phyloP scores from a whole-genome alignment of 30 jellyfish, hydroid and myxozoan genomes.

The Aurelia aurita region DNA sequence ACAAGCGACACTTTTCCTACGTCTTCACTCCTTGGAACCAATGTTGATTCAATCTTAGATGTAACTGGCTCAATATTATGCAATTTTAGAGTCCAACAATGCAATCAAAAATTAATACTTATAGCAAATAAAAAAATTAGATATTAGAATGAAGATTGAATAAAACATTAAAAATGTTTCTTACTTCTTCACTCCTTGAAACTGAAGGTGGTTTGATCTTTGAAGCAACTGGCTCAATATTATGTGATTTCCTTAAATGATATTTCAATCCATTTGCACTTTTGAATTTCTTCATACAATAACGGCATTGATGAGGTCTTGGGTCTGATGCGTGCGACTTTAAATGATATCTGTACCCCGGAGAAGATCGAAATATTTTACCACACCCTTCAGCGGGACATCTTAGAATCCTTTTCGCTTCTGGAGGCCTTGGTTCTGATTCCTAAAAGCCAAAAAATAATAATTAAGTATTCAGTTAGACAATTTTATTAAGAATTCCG shows the following conservation, averaged over 20 bases:
- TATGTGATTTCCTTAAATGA: slow-evolving; percentile 91
- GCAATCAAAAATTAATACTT: no score
- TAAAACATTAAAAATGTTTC: background rate
- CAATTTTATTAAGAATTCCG: no score
- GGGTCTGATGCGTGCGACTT: slow-evolving; percentile 96
- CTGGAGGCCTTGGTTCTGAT: slow-evolving; percentile 73
- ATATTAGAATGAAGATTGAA: no score
- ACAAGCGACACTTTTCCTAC: no score
- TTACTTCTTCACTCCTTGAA: slow-evolving; percentile 55
- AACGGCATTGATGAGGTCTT: slow-evolving; percentile 91
- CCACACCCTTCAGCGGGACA: slow-evolving; percentile 98
- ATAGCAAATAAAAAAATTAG: no score
- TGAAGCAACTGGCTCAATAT: slow-evolving; percentile 92
- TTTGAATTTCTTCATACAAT: slow-evolving; percentile 91
- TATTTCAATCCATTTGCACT: slow-evolving; percentile 98
- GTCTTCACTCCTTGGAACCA: no score
- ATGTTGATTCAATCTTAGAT: no score
- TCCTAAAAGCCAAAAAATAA: slow-evolving; percentile 14
- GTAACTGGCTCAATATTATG: no score
- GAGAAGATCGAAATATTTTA: slow-evolving; percentile 93
- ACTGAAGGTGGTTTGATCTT: slow-evolving; percentile 64
- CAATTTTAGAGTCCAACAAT: no score
- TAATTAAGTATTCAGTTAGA: no score
- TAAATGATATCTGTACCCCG: slow-evolving; percentile 96
- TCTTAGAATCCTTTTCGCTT: slow-evolving; percentile 79